Evolutionary conservation across 2,113 vertebrate genomes (phyloP).

Genomic region (Naja naja): DNA sequence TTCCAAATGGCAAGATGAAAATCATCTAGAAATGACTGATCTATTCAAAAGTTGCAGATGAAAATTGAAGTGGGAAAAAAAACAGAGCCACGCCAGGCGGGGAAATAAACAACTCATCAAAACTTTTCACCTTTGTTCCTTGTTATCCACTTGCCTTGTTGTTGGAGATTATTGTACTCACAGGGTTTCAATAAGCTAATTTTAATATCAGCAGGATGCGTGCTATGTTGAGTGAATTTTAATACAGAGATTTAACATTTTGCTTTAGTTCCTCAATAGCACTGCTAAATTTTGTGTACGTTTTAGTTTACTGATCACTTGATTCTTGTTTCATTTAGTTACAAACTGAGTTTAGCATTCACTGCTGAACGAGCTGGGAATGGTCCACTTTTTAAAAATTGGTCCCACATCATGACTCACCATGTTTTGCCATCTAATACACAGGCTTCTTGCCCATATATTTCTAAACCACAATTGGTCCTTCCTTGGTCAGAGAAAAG

Average conservation of each 20-base stretch:
- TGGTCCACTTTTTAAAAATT: not conserved
- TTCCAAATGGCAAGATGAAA: constrained; percentile 44
- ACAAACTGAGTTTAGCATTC: not conserved
- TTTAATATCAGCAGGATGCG: constrained; percentile 1
- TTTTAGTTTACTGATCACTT: not conserved
- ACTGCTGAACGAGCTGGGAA: not conserved
- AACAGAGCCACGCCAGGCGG: constrained; percentile 17
- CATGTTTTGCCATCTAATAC: not conserved
- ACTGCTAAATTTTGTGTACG: not conserved
- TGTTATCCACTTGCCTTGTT: not conserved
- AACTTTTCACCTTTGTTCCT: constrained; percentile 15
- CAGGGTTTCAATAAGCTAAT: constrained; percentile 20
- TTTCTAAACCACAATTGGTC: not conserved
- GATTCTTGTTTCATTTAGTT: not conserved
- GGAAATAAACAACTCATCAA: not conserved
- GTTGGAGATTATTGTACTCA: constrained; percentile 17
- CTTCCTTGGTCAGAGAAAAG: not conserved
- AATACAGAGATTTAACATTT: not conserved
- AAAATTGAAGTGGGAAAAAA: not conserved
- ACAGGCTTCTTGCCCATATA: not conserved
- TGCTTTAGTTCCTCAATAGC: constrained; percentile 14
- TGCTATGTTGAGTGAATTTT: not conserved
- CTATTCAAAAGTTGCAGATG: constrained; percentile 19
- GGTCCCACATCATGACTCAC: not conserved
- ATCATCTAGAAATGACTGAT: constrained; percentile 37